These are phyloP conservation scores for Teleiodes luculella DNA, from an alignment of 2,888 invertebrate genomes.

Conservation along the genomic window DNA sequence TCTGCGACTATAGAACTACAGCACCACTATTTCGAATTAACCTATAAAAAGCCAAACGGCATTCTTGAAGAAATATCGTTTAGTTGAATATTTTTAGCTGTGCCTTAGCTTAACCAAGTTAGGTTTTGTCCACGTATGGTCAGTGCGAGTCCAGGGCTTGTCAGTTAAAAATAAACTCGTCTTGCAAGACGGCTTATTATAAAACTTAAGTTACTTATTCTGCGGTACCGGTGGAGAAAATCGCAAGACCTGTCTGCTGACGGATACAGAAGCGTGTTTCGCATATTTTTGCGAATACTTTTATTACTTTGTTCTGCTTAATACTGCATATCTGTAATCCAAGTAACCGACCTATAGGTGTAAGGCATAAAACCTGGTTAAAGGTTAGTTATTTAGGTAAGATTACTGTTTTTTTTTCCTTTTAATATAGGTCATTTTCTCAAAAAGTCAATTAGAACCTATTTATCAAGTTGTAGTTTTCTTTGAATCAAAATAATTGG, in stretches of 20 bases:
- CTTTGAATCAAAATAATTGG: neutral
- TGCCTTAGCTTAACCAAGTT: neutral
- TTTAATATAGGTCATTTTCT: too few species aligned
- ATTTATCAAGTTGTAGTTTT: too few species aligned
- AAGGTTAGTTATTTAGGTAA: too few species aligned
- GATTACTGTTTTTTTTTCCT: too few species aligned
- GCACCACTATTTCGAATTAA: neutral
- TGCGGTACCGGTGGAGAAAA: constrained; percentile 9
- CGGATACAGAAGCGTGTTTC: neutral
- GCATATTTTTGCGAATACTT: neutral
- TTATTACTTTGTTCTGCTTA: too few species aligned
- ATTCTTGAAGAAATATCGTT: neutral
- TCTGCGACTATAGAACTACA: too few species aligned
- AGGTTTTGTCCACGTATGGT: neutral
- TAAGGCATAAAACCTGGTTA: too few species aligned
- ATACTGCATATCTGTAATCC: too few species aligned
- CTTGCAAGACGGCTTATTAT: neutral
- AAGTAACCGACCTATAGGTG: too few species aligned
- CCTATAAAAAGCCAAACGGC: neutral
- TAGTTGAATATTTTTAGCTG: constrained; percentile 2
- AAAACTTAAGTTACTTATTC: too few species aligned
- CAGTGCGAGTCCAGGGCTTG: neutral
- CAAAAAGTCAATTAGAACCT: too few species aligned
- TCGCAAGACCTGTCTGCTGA: neutral
- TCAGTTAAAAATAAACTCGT: neutral